phyloP scores from a whole-genome alignment of 2,113 vertebrate genomes.

The Tupaia tana region DNA sequence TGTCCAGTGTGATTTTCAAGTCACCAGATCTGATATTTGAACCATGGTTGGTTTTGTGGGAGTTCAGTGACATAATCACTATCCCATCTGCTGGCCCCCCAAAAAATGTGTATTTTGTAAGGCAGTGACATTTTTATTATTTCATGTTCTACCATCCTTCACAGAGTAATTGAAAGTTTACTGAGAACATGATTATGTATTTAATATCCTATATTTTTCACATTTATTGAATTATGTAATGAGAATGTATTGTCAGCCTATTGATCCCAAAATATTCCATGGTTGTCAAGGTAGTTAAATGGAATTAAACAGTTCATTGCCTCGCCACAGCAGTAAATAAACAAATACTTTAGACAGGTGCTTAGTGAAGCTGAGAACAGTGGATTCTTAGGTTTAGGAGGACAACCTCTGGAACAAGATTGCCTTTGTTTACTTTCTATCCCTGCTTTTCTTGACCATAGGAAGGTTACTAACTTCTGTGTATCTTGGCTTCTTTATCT shows the following conservation, averaged over 20 bases:
- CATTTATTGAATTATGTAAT: conserved; percentile 49
- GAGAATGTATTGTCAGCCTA: conserved; percentile 35
- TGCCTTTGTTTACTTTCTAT: background rate
- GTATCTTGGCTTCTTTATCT: background rate
- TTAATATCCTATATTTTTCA: background rate
- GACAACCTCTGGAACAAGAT: background rate
- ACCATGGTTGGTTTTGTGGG: too few relatives aligned
- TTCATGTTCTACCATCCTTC: background rate
- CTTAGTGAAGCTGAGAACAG: background rate
- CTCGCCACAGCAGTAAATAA: conserved; percentile 40
- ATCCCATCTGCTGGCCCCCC: too few relatives aligned
- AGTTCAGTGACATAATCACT: too few relatives aligned
- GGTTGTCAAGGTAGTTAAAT: conserved; percentile 24
- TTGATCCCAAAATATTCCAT: background rate
- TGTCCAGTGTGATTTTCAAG: too few relatives aligned
- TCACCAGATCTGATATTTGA: too few relatives aligned
- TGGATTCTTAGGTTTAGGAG: background rate
- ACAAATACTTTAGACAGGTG: conserved; percentile 11
- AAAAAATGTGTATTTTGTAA: background rate
- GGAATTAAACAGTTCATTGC: conserved; percentile 56
- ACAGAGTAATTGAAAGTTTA: background rate
- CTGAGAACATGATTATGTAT: background rate
- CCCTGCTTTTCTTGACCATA: background rate
- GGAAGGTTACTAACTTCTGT: background rate
- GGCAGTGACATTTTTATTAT: background rate